Evolutionary conservation across 1,140 invertebrate species (phyloP).

Genomic region (Eurosta solidaginis): DNA sequence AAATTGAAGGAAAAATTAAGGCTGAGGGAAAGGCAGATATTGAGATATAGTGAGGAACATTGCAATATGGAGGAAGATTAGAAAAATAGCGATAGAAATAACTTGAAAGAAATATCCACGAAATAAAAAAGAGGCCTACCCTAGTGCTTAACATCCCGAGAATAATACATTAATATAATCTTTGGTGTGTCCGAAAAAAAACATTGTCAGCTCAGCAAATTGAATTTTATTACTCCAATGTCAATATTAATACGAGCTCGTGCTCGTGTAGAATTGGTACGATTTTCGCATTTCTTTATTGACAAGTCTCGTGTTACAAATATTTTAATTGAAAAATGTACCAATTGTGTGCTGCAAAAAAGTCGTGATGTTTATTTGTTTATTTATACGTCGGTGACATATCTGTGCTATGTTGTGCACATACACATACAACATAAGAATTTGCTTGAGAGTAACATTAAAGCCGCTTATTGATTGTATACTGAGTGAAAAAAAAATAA

Average conservation of each 20-base stretch:
- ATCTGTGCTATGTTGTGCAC: neutral
- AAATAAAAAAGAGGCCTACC: too few species aligned
- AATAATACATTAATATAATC: neutral
- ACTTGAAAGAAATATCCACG: too few species aligned
- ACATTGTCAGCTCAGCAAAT: neutral
- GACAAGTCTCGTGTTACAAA: constrained; percentile 6
- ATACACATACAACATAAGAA: neutral
- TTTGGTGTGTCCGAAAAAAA: neutral
- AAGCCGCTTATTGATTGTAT: constrained; percentile 5
- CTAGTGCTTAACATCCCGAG: too few species aligned
- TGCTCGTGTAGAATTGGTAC: neutral
- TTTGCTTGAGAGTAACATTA: constrained; percentile 6
- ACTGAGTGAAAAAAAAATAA: too few species aligned
- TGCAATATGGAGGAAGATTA: too few species aligned
- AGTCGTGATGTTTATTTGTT: neutral
- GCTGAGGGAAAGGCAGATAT: too few species aligned
- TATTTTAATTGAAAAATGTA: constrained; percentile 23
- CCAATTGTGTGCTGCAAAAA: neutral
- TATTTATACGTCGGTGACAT: neutral
- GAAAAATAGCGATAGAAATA: too few species aligned
- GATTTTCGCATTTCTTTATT: neutral
- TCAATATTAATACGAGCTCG: neutral
- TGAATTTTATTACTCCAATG: neutral
- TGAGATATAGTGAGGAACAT: too few species aligned
- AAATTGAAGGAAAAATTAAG: too few species aligned